Evolutionary conservation across 2,888 invertebrate genomes (phyloP).

Genomic region (Terebella lapidaria): DNA sequence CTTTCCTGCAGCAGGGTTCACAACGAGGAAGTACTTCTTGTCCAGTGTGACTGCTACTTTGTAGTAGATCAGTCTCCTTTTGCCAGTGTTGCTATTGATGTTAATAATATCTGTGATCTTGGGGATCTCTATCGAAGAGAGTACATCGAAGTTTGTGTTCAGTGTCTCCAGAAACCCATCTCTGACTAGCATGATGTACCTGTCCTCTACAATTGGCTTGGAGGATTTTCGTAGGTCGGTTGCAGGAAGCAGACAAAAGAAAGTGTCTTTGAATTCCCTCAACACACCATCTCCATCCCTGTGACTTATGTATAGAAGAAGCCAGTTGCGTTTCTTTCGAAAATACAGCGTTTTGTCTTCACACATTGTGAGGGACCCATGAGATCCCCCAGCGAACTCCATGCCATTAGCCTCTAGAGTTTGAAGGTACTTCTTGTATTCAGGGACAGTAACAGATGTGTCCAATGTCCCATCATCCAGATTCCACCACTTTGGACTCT

Average conservation of each 20-base stretch:
- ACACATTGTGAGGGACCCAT: conserved; percentile 5
- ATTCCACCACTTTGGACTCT: conserved; percentile 16
- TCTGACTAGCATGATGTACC: conserved; percentile 3
- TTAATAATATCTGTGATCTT: conserved; percentile 16
- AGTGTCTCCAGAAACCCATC: conserved; percentile 15
- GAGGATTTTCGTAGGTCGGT: neutral
- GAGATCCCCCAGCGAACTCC: neutral
- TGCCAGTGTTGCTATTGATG: conserved; percentile 10
- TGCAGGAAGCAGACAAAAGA: neutral
- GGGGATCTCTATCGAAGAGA: conserved; percentile 1
- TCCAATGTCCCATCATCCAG: conserved; percentile 6
- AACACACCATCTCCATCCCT: neutral
- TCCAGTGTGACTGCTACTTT: conserved; percentile 16
- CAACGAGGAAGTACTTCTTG: conserved; percentile 16
- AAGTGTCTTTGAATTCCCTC: neutral
- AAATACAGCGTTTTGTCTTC: conserved; percentile 10
- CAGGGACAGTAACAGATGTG: neutral
- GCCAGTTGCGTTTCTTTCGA: neutral
- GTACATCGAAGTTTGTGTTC: neutral
- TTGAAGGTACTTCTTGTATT: neutral
- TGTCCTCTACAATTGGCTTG: neutral
- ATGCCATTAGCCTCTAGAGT: conserved; percentile 1
- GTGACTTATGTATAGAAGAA: neutral
- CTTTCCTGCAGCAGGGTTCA: conserved; percentile 9
- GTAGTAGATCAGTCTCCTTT: conserved; percentile 10